These are phyloP conservation scores for Theocolax elegans DNA, from an alignment of 1,140 invertebrate genomes.

Conservation along the genomic window DNA sequence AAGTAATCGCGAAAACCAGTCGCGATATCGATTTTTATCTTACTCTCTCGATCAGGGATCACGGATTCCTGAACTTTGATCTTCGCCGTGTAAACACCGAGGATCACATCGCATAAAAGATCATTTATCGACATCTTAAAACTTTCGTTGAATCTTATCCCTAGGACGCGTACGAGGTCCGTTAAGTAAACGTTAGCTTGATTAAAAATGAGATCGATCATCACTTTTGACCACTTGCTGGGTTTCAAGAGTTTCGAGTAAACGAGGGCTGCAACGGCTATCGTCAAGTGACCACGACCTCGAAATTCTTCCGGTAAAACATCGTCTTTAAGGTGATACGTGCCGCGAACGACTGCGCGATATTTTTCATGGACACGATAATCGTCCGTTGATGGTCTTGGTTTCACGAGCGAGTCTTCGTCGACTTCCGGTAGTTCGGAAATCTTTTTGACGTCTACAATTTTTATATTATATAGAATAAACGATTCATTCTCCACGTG, in stretches of 20 bases:
- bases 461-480: slow-evolving; percentile 49
- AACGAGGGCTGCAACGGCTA: slow-evolving; percentile 57
- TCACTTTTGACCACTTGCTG: slow-evolving; percentile 56
- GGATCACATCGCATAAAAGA: slow-evolving; percentile 57
- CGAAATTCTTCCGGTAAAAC: slow-evolving; percentile 48
- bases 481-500: slow-evolving; percentile 57
- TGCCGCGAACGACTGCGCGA: slow-evolving; percentile 55
- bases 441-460: slow-evolving; percentile 43
- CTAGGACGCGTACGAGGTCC: slow-evolving; percentile 54
- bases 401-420: slow-evolving; percentile 26
- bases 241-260: slow-evolving; percentile 56
- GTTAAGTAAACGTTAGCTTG: slow-evolving; percentile 61
- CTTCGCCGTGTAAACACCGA: slow-evolving; percentile 61
- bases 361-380: slow-evolving; percentile 52
- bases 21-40: slow-evolving; percentile 48
- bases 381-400: slow-evolving; percentile 48
- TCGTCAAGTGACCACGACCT: slow-evolving; percentile 50
- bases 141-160: slow-evolving; percentile 50
- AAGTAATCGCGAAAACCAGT: slow-evolving; percentile 55
- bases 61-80: slow-evolving; percentile 57
- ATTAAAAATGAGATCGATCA: slow-evolving; percentile 63
- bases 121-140: slow-evolving; percentile 56
- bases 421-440: slow-evolving; percentile 27
- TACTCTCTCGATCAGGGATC: slow-evolving; percentile 51
- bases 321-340: slow-evolving; percentile 56